phyloP scores from a whole-genome alignment of 1,140 invertebrate genomes.

The Homalodisca vitripennis region DNA sequence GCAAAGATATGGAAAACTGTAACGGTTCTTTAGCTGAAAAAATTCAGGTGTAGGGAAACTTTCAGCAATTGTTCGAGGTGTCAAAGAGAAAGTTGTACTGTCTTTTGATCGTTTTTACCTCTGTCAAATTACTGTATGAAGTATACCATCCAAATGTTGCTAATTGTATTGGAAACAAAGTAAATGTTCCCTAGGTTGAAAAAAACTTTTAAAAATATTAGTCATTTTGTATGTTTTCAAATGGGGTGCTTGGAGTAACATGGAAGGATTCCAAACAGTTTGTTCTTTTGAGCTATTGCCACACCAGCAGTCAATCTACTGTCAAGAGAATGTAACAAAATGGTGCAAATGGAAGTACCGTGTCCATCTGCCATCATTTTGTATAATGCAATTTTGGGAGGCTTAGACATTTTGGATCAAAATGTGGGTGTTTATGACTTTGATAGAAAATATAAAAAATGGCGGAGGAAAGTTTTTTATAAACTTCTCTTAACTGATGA shows the following conservation, averaged over 20 bases:
- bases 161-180: constrained; percentile 26
- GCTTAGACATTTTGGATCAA: constrained; percentile 39
- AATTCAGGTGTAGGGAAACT: constrained; percentile 41
- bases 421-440: constrained; percentile 38
- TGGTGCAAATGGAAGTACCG: constrained; percentile 18
- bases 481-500: constrained; percentile 31
- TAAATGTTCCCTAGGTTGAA: constrained; percentile 35
- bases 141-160: constrained; percentile 13
- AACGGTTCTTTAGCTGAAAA: constrained; percentile 39
- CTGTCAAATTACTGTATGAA: constrained; percentile 7
- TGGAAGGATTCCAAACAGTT: constrained; percentile 41
- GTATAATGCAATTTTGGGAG: constrained; percentile 40
- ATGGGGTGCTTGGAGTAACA: constrained; percentile 28
- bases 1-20: constrained; percentile 37
- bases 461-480: constrained; percentile 41
- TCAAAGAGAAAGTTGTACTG: constrained; percentile 16
- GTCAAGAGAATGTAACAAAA: constrained; percentile 35
- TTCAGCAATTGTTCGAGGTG: constrained; percentile 6
- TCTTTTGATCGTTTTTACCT: constrained; percentile 32
- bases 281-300: constrained; percentile 38
- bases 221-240: constrained; percentile 27
- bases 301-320: constrained; percentile 27
- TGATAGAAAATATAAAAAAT: constrained; percentile 39
- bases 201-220: constrained; percentile 32
- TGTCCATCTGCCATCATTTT: constrained; percentile 25